Conservation (phyloP, 1,140 invertebrate genomes). For the Zaprionus tsacasi region DNA sequence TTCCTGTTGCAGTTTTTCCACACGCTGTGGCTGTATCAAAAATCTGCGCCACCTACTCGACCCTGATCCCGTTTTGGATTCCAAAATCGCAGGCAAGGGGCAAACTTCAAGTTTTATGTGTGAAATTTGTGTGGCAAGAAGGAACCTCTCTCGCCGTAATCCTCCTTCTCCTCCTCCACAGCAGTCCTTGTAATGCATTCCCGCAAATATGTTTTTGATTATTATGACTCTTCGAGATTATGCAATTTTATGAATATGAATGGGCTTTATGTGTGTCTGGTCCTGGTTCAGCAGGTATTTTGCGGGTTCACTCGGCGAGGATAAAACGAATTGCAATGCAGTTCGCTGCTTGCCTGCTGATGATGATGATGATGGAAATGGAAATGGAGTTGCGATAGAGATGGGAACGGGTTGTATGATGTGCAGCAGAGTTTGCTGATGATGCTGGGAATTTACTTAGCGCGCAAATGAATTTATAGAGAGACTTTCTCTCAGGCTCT, state of each 20-base stretch:
- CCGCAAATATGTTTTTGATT: slow-evolving; percentile 83
- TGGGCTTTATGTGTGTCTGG: slow-evolving; percentile 48
- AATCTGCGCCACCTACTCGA: slow-evolving; percentile 44
- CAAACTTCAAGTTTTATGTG: slow-evolving; percentile 77
- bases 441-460: slow-evolving; percentile 41
- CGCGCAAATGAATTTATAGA: slow-evolving; percentile 62
- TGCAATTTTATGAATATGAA: slow-evolving; percentile 83
- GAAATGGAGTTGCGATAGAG: neutral
- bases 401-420: neutral
- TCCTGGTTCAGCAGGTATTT: slow-evolving; percentile 38
- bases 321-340: slow-evolving; percentile 55
- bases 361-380: slow-evolving; percentile 12
- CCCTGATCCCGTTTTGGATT: neutral
- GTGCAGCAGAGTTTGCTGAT: slow-evolving; percentile 16
- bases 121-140: slow-evolving; percentile 48
- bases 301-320: slow-evolving; percentile 21
- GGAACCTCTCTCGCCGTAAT: neutral
- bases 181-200: slow-evolving; percentile 38
- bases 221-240: slow-evolving; percentile 83
- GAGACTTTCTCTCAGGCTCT: slow-evolving; percentile 15
- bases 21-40: slow-evolving; percentile 50
- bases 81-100: slow-evolving; percentile 28
- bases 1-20: slow-evolving; percentile 64
- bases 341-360: slow-evolving; percentile 24
- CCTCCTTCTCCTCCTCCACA: neutral